Conservation (phyloP, 2,888 invertebrate genomes). For the Pristionchus maxplancki region DNA sequence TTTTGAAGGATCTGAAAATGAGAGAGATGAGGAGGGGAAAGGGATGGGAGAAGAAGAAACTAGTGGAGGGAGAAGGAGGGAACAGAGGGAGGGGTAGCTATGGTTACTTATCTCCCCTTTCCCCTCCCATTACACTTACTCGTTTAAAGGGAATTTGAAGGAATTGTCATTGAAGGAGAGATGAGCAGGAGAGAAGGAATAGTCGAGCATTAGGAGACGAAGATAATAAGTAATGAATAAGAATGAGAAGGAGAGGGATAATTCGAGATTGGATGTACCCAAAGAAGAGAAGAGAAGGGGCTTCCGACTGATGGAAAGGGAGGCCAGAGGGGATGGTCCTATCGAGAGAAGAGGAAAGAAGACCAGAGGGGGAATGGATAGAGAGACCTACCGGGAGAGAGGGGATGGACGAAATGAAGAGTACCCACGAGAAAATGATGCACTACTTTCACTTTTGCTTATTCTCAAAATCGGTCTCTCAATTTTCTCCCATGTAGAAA, state of each 20-base stretch:
- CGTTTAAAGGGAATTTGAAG: background rate
- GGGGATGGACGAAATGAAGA: background rate
- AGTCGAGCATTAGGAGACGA: background rate
- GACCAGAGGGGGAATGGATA: background rate
- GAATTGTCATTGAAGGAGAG: background rate
- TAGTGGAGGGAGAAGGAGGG: background rate
- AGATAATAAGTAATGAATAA: background rate
- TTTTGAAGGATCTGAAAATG: slow-evolving; percentile 36
- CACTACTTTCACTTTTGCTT: background rate
- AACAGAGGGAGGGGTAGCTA: background rate
- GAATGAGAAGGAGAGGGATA: background rate
- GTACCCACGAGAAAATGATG: background rate
- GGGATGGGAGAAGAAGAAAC: background rate
- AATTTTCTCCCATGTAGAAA: no score
- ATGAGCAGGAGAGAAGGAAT: background rate
- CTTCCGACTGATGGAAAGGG: background rate
- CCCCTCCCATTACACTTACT: background rate
- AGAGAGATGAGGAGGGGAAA: background rate
- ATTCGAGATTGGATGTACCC: background rate
- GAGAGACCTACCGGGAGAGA: background rate
- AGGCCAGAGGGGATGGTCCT: background rate
- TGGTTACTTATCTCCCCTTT: background rate
- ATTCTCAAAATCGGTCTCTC: no score
- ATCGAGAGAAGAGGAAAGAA: background rate
- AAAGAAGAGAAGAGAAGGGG: background rate